Percentiles rank a stretch among this genome's conserved stretches.
These are phyloP conservation scores for Macrostomum lignano DNA, from an alignment of 1,140 invertebrate species.

Conservation along the genomic window DNA sequence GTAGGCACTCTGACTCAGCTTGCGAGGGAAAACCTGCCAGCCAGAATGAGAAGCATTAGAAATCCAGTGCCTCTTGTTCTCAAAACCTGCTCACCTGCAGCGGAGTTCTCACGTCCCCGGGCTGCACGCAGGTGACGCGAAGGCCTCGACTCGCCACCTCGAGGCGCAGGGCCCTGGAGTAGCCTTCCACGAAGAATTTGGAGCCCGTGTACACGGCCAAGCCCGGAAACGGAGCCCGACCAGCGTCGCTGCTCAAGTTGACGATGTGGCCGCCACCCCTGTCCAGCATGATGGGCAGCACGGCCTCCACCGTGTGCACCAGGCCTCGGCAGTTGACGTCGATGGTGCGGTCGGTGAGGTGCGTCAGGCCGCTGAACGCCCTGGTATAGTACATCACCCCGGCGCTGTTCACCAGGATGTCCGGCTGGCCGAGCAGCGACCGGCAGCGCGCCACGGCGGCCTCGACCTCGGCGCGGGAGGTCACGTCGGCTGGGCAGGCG, in stretches of 20 bases:
- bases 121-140: slow-evolving; percentile 27
- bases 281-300: slow-evolving; percentile 26
- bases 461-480: slow-evolving; percentile 15
- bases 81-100: too few species aligned
- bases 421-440: slow-evolving; percentile 20
- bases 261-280: slow-evolving; percentile 25
- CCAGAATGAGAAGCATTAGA: neutral
- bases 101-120: slow-evolving; percentile 28
- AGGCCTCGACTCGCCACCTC: slow-evolving; percentile 21
- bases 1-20: too few species aligned
- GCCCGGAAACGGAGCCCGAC: slow-evolving; percentile 25
- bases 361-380: slow-evolving; percentile 24
- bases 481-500: slow-evolving; percentile 18
- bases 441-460: slow-evolving; percentile 16
- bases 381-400: slow-evolving; percentile 28
- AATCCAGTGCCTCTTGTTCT: slow-evolving; percentile 1
- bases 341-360: slow-evolving; percentile 26
- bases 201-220: slow-evolving; percentile 29
- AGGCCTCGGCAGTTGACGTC: slow-evolving; percentile 24
- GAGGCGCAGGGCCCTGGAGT: slow-evolving; percentile 24
- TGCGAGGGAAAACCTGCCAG: neutral
- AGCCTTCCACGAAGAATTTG: slow-evolving; percentile 29
- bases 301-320: neutral
- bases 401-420: slow-evolving; percentile 29
- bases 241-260: slow-evolving; percentile 30